These are phyloP conservation scores for Drosophila kurseongensis DNA, from an alignment of 1,140 invertebrate species.

Conservation along the genomic window DNA sequence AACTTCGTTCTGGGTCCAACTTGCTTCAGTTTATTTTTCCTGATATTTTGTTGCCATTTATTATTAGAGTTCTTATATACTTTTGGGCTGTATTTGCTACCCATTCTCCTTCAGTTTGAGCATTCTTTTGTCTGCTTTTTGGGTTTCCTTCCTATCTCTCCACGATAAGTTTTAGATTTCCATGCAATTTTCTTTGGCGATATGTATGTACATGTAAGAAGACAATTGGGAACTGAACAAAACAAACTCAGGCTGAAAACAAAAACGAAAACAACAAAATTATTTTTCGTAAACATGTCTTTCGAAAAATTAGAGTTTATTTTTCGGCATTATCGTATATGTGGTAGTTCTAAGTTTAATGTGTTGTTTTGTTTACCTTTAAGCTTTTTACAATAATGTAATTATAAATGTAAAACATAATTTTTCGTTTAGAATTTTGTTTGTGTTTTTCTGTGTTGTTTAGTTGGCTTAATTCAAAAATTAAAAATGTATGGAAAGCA, in stretches of 20 bases:
- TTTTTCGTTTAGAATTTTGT: slow-evolving; percentile 35
- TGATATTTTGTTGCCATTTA: slow-evolving; percentile 77
- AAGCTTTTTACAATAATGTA: slow-evolving; percentile 73
- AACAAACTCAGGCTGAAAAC: slow-evolving; percentile 18
- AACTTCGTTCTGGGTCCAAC: slow-evolving; percentile 77
- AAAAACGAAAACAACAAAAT: slow-evolving; percentile 36
- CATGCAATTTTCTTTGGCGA: slow-evolving; percentile 64
- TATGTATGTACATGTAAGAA: slow-evolving; percentile 77
- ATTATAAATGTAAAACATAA: slow-evolving; percentile 73
- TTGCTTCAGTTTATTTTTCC: slow-evolving; percentile 75
- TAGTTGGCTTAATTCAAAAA: slow-evolving; percentile 70
- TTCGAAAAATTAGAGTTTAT: slow-evolving; percentile 73
- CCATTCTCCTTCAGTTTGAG: slow-evolving; percentile 24
- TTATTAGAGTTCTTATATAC: slow-evolving; percentile 37
- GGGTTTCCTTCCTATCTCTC: slow-evolving; percentile 36
- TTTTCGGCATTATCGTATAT: slow-evolving; percentile 47
- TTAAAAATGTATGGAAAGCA: slow-evolving; percentile 80
- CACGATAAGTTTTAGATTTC: slow-evolving; percentile 53
- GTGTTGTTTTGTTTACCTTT: slow-evolving; percentile 70
- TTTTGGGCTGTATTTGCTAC: slow-evolving; percentile 10
- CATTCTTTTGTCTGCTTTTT: slow-evolving; percentile 22
- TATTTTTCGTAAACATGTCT: slow-evolving; percentile 52
- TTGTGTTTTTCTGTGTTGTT: slow-evolving; percentile 27
- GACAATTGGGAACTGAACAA: slow-evolving; percentile 17
- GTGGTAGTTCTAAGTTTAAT: slow-evolving; percentile 61